phyloP scores from a whole-genome alignment of 2,113 vertebrate species.

The Tragelaphus imberbis region DNA sequence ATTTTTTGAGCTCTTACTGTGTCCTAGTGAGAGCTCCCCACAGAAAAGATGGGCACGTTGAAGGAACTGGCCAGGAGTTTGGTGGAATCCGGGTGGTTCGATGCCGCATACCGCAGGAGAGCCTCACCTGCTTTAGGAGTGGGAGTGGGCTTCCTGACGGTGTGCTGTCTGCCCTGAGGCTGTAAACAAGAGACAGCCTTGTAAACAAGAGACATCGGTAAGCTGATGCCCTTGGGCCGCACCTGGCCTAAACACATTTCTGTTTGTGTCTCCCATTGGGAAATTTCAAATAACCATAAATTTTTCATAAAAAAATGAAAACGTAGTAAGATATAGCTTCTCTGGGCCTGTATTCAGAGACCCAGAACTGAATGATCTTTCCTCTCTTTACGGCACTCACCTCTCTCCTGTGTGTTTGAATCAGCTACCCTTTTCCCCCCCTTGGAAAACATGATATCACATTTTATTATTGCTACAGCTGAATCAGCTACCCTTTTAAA shows the following conservation, averaged over 20 bases:
- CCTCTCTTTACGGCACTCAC: neutral
- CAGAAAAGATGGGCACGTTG: neutral
- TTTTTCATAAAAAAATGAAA: neutral
- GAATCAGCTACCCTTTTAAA: neutral
- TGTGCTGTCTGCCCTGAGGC: neutral
- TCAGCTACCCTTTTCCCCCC: neutral
- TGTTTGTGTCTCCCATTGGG: neutral
- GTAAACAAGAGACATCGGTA: no score
- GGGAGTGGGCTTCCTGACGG: neutral
- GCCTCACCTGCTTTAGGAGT: neutral
- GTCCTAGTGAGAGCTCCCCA: neutral
- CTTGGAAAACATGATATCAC: neutral
- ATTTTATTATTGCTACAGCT: neutral
- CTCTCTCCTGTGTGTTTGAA: neutral
- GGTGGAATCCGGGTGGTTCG: neutral
- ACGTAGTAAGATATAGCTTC: neutral
- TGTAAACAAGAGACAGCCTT: neutral
- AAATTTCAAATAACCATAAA: neutral
- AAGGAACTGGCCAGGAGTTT: neutral
- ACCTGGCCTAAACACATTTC: neutral
- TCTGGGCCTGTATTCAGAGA: neutral
- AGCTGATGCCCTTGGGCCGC: neutral
- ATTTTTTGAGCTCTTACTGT: neutral
- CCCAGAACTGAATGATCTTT: neutral
- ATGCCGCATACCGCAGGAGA: rapidly evolving